These are phyloP conservation scores for Oligia strigilis DNA, from an alignment of 2,888 invertebrate genomes.

Conservation along the genomic window DNA sequence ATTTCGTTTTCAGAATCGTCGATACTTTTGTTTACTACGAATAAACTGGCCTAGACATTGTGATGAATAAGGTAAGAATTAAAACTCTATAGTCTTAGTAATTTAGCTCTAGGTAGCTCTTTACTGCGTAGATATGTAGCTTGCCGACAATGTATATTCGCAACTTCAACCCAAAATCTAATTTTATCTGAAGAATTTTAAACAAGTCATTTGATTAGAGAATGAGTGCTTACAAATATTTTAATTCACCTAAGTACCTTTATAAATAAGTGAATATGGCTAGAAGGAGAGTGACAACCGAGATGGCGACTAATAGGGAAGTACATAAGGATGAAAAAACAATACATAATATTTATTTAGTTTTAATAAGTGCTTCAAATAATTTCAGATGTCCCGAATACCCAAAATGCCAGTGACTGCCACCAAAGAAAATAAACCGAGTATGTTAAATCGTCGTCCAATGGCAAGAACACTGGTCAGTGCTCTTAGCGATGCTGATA, in stretches of 20 bases:
- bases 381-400: constrained; percentile 87
- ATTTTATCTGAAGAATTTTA: neutral
- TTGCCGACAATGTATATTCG: neutral
- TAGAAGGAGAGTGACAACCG: neutral
- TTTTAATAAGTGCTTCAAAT: neutral
- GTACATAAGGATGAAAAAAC: neutral
- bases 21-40: constrained; percentile 1
- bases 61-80: constrained; percentile 56
- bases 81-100: neutral
- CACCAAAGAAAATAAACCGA: constrained; percentile 84
- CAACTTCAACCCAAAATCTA: neutral
- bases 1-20: constrained; percentile 43
- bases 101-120: neutral
- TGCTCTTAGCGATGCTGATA: constrained; percentile 84
- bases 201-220: neutral
- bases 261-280: neutral
- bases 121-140: neutral
- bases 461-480: constrained; percentile 78
- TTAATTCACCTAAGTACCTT: too few relatives aligned
- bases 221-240: neutral
- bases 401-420: constrained; percentile 81
- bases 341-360: neutral
- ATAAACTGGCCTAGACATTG: constrained; percentile 33
- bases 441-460: constrained; percentile 75
- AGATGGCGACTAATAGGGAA: neutral